Percentiles rank a stretch among this genome's conserved stretches.
Conservation (phyloP, 1,140 invertebrate genomes). For the Tetramorium parvispinum region DNA sequence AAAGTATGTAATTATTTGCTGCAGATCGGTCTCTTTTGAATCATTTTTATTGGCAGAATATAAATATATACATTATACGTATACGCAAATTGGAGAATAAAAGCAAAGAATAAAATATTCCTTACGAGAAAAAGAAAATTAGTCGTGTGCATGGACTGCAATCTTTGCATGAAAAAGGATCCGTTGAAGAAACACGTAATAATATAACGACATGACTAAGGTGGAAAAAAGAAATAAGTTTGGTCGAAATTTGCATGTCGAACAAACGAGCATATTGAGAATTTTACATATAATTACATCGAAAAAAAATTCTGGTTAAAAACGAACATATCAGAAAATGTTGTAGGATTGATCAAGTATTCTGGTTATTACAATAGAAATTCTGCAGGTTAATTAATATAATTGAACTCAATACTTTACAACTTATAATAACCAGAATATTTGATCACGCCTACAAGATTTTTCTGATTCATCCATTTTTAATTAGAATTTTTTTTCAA, state of each 20-base stretch:
- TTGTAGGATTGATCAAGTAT: no score
- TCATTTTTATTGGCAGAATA: neutral
- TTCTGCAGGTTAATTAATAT: no score
- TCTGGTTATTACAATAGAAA: no score
- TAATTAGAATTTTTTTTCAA: no score
- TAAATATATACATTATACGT: neutral
- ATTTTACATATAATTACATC: neutral
- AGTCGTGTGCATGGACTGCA: constrained; percentile 73
- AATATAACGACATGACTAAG: constrained; percentile 12
- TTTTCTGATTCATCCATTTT: no score
- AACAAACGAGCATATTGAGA: neutral
- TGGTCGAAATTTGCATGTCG: neutral
- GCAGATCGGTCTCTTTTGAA: neutral
- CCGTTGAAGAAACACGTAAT: constrained; percentile 48
- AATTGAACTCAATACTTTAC: no score
- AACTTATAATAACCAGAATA: no score
- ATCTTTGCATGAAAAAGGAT: constrained; percentile 64
- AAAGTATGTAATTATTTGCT: neutral
- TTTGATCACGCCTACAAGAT: no score
- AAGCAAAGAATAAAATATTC: constrained; percentile 61
- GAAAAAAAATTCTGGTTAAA: no score
- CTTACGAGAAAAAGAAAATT: constrained; percentile 56
- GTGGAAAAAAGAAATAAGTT: neutral
- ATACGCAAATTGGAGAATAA: neutral
- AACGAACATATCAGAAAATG: no score